Evolutionary conservation across 92 coral and sea anemone species (phyloP), one percentile per base, ranked within the genome.

Genomic region (Palythoa grandiflora): DNA sequence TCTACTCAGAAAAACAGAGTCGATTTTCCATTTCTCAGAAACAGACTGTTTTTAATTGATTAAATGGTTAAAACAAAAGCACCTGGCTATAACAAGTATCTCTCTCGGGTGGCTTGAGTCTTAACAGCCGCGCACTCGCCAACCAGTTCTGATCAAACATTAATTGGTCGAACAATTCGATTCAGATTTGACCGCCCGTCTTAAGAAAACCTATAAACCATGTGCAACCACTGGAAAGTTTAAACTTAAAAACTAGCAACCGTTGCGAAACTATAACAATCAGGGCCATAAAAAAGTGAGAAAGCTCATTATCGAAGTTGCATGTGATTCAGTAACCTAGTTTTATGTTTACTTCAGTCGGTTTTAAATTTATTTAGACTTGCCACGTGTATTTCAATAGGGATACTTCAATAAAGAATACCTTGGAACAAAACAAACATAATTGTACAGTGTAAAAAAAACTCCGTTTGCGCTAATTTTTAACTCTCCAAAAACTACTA

Each of bases 331-430:
- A 61, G 37, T 13, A 4, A 3, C 5, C 6, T 13, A 11, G 36
- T 6, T 9, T 0, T 12, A 52, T 63, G 40, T 44, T 80, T 16
- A 44, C n/a, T 47, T 63, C 65, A 36, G 19, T 47, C 55, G 21
- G 47, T 3, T 38, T 12, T 65, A 20, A 47, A 10, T 65, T 36
- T 79, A 59, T 79, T 59, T 28, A 28, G 60, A 65, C 14, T 66
- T 81, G 86, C 86, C 86, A 81, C 86, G 86, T 81, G 86, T 81
- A 65, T 81, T 81, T 66, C n/a, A 81, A 66, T 79, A 81, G 21
- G 13, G 48, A 47, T 51, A 66, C 61, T 65, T 68, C 20, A 47
- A 66, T 81, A 81, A 81, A 80, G 12, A 20, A 71, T 21, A 19
- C 50, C 50, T 53, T 81, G 21, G 61, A 20, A 63, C 65, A 38